A percentile compares a stretch with the other conserved stretches of the same genome.
These are phyloP conservation scores for Rhodophaea formosa DNA, from an alignment of 2,888 invertebrate genomes.

Conservation along the genomic window DNA sequence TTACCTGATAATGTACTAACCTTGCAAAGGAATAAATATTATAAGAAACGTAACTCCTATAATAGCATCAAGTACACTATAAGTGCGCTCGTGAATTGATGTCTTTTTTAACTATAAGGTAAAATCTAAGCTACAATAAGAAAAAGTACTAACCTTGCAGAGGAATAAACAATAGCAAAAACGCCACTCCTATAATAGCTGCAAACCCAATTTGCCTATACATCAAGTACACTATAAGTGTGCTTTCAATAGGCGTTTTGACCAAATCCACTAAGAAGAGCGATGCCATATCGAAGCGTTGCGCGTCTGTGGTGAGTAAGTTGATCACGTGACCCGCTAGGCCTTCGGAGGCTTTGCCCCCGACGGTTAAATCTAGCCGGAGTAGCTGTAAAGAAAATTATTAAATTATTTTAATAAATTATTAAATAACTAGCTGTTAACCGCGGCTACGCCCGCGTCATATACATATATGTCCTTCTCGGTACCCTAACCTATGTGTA, in stretches of 20 bases:
- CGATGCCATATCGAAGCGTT: conserved; percentile 90
- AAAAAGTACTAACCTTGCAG: conserved; percentile 76
- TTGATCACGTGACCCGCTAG: conserved; percentile 86
- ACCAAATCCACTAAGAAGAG: conserved; percentile 91
- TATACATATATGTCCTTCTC: too few relatives aligned
- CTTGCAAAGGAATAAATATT: too few relatives aligned
- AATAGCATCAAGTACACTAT: too few relatives aligned
- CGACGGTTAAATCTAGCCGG: conserved; percentile 84
- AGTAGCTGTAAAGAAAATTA: conserved; percentile 79
- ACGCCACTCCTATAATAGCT: conserved; percentile 81
- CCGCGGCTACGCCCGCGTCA: too few relatives aligned
- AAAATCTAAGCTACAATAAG: too few relatives aligned
- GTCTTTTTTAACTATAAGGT: too few relatives aligned
- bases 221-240: conserved; percentile 88
- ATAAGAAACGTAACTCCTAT: too few relatives aligned
- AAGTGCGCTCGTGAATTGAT: too few relatives aligned
- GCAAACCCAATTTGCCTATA: conserved; percentile 82
- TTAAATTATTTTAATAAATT: background rate
- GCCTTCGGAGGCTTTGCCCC: conserved; percentile 81
- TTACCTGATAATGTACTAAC: too few relatives aligned
- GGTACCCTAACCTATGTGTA: too few relatives aligned
- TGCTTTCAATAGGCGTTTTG: conserved; percentile 90
- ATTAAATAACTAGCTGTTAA: too few relatives aligned
- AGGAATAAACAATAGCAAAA: conserved; percentile 82
- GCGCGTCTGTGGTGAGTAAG: conserved; percentile 92